Evolutionary conservation across 2,797 vertebrate species (phyloP), one percentile per base, ranked within the genome.

Genomic region (Allenopithecus nigroviridis): DNA sequence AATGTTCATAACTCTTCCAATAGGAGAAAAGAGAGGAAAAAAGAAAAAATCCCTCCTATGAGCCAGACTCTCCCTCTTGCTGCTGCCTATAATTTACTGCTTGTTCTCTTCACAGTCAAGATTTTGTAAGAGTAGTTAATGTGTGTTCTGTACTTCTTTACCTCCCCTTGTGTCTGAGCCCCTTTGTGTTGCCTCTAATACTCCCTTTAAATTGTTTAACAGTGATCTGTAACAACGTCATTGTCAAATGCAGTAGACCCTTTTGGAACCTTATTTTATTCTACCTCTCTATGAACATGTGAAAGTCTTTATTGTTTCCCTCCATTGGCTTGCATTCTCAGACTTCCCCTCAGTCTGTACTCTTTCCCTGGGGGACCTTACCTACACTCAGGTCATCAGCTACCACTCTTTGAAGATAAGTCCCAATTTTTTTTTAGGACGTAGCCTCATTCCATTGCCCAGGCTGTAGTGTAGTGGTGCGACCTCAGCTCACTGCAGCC

Each of bases 91-190:
- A 72, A 83, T 39, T 41, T 95, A 33, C 50, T 84, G 16, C 55
- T 84, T 12, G 5, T 89, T 97, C 28, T 92, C 59, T 89, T 95
- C 41, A 72, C 28, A 79, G 84, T 61, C 79, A 68, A 2, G 28
- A 80, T 93, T 97, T 85, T 96, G 6, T 96, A 76, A 84, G 61
- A 89, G 39, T 96, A 61, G 81, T 93, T 81, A 84, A 53, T 95
- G 22, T 86, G 2, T 74, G 8, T 92, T 88, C 74, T 85, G 0
- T 85, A 74, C 17, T 92, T 48, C 19, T 61, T 79, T 87, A 39
- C 48, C 57, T 89, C 53, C 43, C 14, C 28, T 88, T 81, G 14
- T 74, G 11, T 91, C 53, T 89, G 43, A 91, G 55, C 41, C 39
- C 11, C 41, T 80, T 97, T 94, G 55, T 68, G 59, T 93, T 94